A percentile compares a stretch with the other conserved stretches of the same genome.
Evolutionary conservation across 1,140 invertebrate genomes (phyloP).

Genomic region (Drosophila sucinea): DNA sequence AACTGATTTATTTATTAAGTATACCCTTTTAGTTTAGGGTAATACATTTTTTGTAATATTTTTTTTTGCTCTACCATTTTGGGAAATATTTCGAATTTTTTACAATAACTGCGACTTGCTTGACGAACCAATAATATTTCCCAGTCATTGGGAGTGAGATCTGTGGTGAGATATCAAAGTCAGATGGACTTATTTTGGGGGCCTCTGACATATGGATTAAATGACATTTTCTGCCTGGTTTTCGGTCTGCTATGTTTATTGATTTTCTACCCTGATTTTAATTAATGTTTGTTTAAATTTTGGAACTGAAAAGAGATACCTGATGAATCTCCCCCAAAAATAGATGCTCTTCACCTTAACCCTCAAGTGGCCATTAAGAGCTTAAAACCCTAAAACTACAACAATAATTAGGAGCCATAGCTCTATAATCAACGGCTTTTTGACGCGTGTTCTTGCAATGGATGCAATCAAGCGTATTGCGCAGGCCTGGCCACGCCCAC

Average conservation of each 20-base stretch:
- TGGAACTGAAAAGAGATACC: neutral
- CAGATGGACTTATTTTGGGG: conserved; percentile 4
- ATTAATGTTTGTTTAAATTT: conserved; percentile 42
- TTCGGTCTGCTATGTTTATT: conserved; percentile 30
- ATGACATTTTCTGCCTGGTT: conserved; percentile 51
- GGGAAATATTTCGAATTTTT: conserved; percentile 19
- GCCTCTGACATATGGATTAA: conserved; percentile 51
- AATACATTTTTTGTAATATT: conserved; percentile 50
- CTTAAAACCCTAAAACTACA: conserved; percentile 69
- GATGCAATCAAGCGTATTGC: conserved; percentile 39
- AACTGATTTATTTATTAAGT: neutral
- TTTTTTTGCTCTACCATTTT: conserved; percentile 27
- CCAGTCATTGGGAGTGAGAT: conserved; percentile 48
- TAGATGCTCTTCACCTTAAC: conserved; percentile 34
- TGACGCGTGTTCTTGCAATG: conserved; percentile 55
- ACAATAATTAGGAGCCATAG: conserved; percentile 50
- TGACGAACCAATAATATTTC: conserved; percentile 80
- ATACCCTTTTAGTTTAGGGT: conserved; percentile 16
- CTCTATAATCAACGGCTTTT: conserved; percentile 75
- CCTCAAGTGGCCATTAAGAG: conserved; percentile 78
- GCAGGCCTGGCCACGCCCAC: conserved; percentile 68
- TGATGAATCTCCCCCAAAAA: neutral
- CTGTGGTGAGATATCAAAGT: neutral
- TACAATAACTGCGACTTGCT: conserved; percentile 38
- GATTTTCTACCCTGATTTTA: conserved; percentile 47